Evolutionary conservation across 30 jellyfish, hydroid and myxozoan genomes (phyloP).

Genomic region (Hydra vulgaris): DNA sequence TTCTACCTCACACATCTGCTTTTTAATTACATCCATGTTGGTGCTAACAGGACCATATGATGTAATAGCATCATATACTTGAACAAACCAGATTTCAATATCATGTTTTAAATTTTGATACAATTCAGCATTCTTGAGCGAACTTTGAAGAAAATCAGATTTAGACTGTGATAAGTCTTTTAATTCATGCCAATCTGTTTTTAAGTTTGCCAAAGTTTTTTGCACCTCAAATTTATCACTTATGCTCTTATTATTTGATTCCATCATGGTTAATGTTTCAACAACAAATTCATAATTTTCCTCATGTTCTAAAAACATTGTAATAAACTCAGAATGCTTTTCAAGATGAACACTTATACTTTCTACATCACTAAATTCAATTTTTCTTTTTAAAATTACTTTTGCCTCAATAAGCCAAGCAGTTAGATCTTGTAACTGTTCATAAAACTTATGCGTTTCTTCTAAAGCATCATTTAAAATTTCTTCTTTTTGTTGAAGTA

Average conservation of each 20-base stretch:
- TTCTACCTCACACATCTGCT: slow-evolving; percentile 56
- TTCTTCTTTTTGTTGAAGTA: slow-evolving; percentile 35
- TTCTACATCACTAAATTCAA: slow-evolving; percentile 68
- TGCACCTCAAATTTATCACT: slow-evolving; percentile 66
- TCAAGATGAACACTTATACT: slow-evolving; percentile 58
- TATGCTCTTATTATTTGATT: slow-evolving; percentile 13
- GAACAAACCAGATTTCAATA: slow-evolving; percentile 63
- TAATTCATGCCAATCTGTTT: slow-evolving; percentile 61
- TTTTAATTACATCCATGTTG: slow-evolving; percentile 47
- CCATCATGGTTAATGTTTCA: slow-evolving; percentile 57
- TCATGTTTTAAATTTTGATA: slow-evolving; percentile 43
- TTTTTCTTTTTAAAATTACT: slow-evolving; percentile 50
- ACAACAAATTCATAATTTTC: slow-evolving; percentile 39
- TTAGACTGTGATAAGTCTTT: slow-evolving; percentile 44
- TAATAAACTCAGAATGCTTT: slow-evolving; percentile 67
- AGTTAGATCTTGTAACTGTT: slow-evolving; percentile 58
- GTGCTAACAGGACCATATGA: slow-evolving; percentile 75
- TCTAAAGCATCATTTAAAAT: slow-evolving; percentile 61
- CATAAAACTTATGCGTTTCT: slow-evolving; percentile 76
- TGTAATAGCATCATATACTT: slow-evolving; percentile 65
- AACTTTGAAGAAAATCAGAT: slow-evolving; percentile 45
- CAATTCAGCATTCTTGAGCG: slow-evolving; percentile 42
- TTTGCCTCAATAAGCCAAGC: slow-evolving; percentile 72
- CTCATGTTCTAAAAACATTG: slow-evolving; percentile 50
- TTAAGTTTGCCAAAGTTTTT: slow-evolving; percentile 52